Evolutionary conservation across 2,888 invertebrate genomes (phyloP).

Genomic region (Melanostoma mellinum): DNA sequence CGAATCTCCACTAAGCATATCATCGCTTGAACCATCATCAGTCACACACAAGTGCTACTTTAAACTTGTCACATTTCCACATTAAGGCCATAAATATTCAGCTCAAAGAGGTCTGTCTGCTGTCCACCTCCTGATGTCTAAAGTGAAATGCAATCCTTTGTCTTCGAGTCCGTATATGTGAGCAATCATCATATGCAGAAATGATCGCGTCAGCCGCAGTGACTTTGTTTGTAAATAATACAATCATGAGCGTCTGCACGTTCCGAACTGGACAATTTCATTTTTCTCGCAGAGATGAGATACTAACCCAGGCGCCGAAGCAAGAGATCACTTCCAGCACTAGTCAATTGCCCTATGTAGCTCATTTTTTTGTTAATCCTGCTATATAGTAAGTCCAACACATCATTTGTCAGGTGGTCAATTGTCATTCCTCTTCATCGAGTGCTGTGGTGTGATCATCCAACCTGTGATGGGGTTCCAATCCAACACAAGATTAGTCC

Average conservation of each 20-base stretch:
- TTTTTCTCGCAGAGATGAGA: conserved; percentile 56
- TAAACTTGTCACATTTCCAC: conserved; percentile 67
- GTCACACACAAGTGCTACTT: conserved; percentile 65
- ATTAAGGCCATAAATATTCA: conserved; percentile 67
- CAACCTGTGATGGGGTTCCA: conserved; percentile 6
- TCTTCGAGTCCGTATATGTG: background rate
- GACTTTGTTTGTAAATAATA: conserved; percentile 15
- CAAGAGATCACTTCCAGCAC: conserved; percentile 52
- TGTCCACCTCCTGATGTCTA: conserved; percentile 59
- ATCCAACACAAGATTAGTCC: background rate
- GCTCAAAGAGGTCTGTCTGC: conserved; percentile 49
- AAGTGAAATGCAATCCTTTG: conserved; percentile 50
- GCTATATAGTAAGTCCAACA: conserved; percentile 47
- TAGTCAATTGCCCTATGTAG: conserved; percentile 50
- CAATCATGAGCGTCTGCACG: conserved; percentile 24
- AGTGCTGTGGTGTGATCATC: conserved; percentile 60
- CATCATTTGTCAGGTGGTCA: conserved; percentile 68
- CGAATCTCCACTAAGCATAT: conserved; percentile 14
- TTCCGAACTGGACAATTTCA: conserved; percentile 60
- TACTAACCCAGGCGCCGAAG: conserved; percentile 30
- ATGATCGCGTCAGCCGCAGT: conserved; percentile 19
- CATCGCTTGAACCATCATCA: conserved; percentile 61
- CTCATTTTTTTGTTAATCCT: conserved; percentile 36
- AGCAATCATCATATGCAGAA: conserved; percentile 68
- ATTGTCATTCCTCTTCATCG: conserved; percentile 58